Evolutionary conservation across 2,113 vertebrate genomes (phyloP).

Genomic region (Callipepla californica): DNA sequence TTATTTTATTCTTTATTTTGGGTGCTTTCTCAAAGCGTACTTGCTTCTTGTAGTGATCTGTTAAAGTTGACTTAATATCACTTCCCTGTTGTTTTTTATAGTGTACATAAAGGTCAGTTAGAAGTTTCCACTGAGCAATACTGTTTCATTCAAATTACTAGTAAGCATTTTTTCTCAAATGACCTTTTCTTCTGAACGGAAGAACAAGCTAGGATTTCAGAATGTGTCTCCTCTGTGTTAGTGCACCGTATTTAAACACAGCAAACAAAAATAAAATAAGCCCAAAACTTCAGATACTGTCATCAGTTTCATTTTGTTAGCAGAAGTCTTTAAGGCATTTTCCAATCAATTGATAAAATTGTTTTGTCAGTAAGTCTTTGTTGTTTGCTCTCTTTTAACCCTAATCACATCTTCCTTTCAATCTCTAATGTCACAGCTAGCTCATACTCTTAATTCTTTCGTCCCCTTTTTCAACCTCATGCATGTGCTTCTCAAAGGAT

Average conservation of each 20-base stretch:
- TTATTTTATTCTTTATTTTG: background rate
- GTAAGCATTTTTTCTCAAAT: background rate
- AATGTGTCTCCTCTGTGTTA: conserved; percentile 8
- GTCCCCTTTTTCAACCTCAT: background rate
- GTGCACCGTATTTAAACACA: background rate
- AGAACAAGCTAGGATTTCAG: background rate
- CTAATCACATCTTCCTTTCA: conserved; percentile 64
- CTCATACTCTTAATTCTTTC: conserved; percentile 29
- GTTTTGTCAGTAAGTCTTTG: conserved; percentile 62
- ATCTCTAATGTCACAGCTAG: conserved; percentile 41
- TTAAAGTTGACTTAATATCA: background rate
- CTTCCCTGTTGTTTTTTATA: background rate
- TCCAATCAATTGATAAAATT: conserved; percentile 40
- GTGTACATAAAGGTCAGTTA: background rate
- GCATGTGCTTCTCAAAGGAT: conserved; percentile 21
- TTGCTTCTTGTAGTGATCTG: background rate
- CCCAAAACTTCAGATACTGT: background rate
- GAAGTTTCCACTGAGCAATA: background rate
- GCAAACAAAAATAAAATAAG: background rate
- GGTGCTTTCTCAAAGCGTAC: background rate
- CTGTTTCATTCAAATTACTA: background rate
- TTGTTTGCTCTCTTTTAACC: conserved; percentile 62
- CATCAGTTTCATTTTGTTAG: conserved; percentile 22
- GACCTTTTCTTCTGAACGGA: background rate
- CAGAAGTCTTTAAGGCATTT: conserved; percentile 19